Evolutionary conservation across 2,888 invertebrate genomes (phyloP), one percentile per base, ranked within the genome.

Genomic region (Dasypolia templi): DNA sequence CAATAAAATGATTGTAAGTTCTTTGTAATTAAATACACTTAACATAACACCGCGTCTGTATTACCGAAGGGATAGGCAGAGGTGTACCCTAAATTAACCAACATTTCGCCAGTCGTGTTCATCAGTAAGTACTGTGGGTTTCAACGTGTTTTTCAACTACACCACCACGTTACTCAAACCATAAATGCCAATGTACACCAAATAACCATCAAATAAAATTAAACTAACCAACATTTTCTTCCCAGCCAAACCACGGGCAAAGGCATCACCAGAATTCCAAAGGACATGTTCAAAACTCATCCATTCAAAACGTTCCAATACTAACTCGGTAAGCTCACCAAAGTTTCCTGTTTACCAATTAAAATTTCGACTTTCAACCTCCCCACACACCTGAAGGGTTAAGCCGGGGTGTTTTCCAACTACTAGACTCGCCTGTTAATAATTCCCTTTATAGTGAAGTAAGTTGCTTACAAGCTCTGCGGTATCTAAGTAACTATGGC

Each of bases 371-470:
- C 87, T 87, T 88, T 86, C 80, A 79, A 81, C 80, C 79, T 79
- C 80, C 81, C 79, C 59, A 73, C 69, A 86, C 83, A 87, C 87
- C 86, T 87, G 85, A 84, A 87, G 86, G 86, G 83, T 82, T 84
- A 80, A 84, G 72, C 84, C 77, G 86, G 79, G 77, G 77, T 84
- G 86, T 86, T 86, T 87, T 87, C 84, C 81, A 86, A 85, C 85
- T 84, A 82, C 64, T 75, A 87, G 83, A 87, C 83, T 79, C 73
- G 79, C 67, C 83, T 83, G 87, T 90, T 90, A 90, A 89, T 89
- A 89, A 89, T 89, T 89, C 89, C 72, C 88, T 89, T 89, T 90
- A 88, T 86, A 85, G 81, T 83, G 71, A 68, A 81, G 75, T 82
- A 86, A 89, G 86, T 89, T 88, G 85, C 86, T 87, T 87, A 87